These are phyloP conservation scores for Drosophila ohnishii DNA, from an alignment of 1,140 invertebrate species.

Conservation along the genomic window DNA sequence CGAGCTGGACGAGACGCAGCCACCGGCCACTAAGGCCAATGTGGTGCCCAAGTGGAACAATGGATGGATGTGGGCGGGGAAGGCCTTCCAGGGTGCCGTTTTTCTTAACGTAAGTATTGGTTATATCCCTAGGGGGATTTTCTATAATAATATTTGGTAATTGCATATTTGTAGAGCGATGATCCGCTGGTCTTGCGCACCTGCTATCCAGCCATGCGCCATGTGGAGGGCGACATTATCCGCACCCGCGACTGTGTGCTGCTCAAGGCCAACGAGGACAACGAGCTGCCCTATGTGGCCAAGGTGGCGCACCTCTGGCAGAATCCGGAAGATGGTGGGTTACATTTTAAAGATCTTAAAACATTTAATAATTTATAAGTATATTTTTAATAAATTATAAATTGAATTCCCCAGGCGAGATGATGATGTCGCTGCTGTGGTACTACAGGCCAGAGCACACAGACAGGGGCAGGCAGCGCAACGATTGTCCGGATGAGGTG, in stretches of 20 bases:
- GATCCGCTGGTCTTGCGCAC: slow-evolving; percentile 88
- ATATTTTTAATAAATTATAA: no score
- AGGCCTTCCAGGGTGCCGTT: slow-evolving; percentile 91
- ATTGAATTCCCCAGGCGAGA: slow-evolving; percentile 89
- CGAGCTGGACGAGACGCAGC: slow-evolving; percentile 72
- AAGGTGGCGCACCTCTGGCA: slow-evolving; percentile 97
- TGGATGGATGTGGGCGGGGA: slow-evolving; percentile 95
- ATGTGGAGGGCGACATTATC: slow-evolving; percentile 93
- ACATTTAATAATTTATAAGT: no score
- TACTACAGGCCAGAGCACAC: slow-evolving; percentile 99
- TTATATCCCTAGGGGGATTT: no score
- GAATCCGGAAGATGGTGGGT: slow-evolving; percentile 93
- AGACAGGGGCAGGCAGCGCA: slow-evolving; percentile 90
- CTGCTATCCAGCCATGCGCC: slow-evolving; percentile 95
- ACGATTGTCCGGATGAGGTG: slow-evolving; percentile 94
- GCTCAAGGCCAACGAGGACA: slow-evolving; percentile 91
- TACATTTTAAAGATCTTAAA: background rate
- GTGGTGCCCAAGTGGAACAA: slow-evolving; percentile 92
- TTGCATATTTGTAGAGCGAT: slow-evolving; percentile 88
- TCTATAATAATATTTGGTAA: no score
- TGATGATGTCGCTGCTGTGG: slow-evolving; percentile 98
- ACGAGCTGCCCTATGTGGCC: slow-evolving; percentile 96
- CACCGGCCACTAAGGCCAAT: slow-evolving; percentile 83
- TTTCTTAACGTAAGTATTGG: slow-evolving; percentile 91
- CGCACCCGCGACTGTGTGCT: slow-evolving; percentile 94